A percentile compares a stretch with the other conserved stretches of the same genome.
Evolutionary conservation across 2,113 vertebrate genomes (phyloP).

Genomic region (Elgaria multicarinata): DNA sequence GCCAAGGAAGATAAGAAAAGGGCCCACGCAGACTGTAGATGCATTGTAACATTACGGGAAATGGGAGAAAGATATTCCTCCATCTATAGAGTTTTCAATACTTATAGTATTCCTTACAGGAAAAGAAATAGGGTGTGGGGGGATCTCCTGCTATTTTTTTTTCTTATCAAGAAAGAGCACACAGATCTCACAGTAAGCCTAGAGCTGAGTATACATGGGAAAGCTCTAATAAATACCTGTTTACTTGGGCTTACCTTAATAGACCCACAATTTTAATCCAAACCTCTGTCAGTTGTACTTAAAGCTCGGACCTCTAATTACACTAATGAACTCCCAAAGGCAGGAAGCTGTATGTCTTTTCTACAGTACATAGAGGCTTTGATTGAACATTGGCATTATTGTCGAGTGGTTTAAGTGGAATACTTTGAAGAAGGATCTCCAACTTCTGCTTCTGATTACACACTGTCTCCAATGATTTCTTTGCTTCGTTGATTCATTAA

Average conservation of each 20-base stretch:
- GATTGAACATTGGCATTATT: background rate
- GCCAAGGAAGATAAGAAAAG: background rate
- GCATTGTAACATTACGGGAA: background rate
- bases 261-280: conserved; percentile 1
- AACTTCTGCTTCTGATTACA: background rate
- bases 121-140: no score
- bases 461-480: conserved; percentile 17
- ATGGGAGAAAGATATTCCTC: background rate
- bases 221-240: background rate
- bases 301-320: conserved; percentile 18
- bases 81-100: background rate
- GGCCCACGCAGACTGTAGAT: background rate
- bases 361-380: background rate
- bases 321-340: conserved; percentile 13
- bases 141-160: background rate
- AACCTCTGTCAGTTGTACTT: conserved; percentile 1
- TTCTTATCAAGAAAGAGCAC: no score
- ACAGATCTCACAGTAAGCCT: background rate
- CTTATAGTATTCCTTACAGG: background rate
- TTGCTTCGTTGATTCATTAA: conserved; percentile 9
- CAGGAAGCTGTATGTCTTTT: background rate
- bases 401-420: background rate
- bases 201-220: background rate
- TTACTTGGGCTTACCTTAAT: background rate
- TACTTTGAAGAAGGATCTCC: conserved; percentile 19